These are phyloP conservation scores for Cygnus buccinator DNA, from an alignment of 2,113 vertebrate species.

Conservation along the genomic window DNA sequence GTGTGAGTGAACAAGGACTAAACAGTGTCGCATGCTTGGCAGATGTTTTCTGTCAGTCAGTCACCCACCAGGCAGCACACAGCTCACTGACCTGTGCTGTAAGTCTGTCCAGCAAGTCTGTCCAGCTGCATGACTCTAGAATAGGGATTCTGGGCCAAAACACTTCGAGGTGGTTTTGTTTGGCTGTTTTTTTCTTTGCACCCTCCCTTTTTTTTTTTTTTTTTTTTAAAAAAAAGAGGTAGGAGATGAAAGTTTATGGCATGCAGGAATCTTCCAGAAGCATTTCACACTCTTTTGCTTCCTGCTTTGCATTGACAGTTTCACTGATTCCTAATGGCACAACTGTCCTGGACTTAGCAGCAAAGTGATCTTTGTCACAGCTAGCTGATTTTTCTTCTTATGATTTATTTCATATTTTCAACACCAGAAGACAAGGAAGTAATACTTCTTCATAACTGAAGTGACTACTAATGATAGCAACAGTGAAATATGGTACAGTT, in stretches of 20 bases:
- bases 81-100: not conserved
- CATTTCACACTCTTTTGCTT: not conserved
- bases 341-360: fast-evolving
- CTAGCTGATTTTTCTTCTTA: not conserved
- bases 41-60: not conserved
- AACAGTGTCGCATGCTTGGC: fast-evolving
- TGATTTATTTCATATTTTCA: not conserved
- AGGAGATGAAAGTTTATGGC: not conserved
- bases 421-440: not conserved
- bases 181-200: too few relatives aligned
- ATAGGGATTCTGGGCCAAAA: not conserved
- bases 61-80: not conserved
- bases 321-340: not conserved
- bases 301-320: not conserved
- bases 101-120: not conserved
- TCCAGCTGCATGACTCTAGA: not conserved
- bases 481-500: not conserved
- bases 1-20: not conserved
- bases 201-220: too few relatives aligned
- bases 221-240: too few relatives aligned
- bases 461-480: not conserved
- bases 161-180: not conserved
- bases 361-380: not conserved
- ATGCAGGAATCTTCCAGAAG: not conserved
- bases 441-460: not conserved